Percentiles rank a stretch among this genome's conserved stretches.
These are phyloP conservation scores for Oophaga sylvatica DNA, from an alignment of 2,797 vertebrate species.

Conservation along the genomic window DNA sequence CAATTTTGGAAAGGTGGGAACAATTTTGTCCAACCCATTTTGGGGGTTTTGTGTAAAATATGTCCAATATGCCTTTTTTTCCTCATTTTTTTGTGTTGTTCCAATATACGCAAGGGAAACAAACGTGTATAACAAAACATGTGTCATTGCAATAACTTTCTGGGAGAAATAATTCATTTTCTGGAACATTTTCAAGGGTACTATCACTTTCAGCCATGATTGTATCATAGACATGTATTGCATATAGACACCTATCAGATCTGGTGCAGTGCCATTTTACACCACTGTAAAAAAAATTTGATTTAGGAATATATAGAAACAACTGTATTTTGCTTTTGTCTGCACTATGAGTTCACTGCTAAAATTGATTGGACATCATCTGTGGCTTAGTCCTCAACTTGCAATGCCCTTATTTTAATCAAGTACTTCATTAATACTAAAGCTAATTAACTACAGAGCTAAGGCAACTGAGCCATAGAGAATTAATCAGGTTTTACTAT, in stretches of 20 bases:
- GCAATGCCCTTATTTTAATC: not conserved
- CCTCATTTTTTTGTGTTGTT: too few species aligned
- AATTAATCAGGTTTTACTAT: constrained; percentile 22
- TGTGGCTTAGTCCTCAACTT: not conserved
- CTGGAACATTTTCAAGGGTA: too few species aligned
- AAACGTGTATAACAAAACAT: too few species aligned
- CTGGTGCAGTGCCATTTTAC: not conserved
- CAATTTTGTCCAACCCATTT: too few species aligned
- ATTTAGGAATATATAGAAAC: not conserved
- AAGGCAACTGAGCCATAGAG: not conserved
- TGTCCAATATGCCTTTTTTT: too few species aligned
- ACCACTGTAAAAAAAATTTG: not conserved
- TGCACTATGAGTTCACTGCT: not conserved
- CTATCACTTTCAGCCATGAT: too few species aligned
- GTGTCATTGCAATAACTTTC: too few species aligned
- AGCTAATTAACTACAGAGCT: not conserved
- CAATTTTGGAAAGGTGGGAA: too few species aligned
- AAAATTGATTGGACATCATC: not conserved
- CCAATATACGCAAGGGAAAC: too few species aligned
- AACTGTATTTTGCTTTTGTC: not conserved
- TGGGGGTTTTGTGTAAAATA: too few species aligned
- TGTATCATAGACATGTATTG: too few species aligned
- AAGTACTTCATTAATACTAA: constrained; percentile 13
- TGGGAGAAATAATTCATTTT: too few species aligned
- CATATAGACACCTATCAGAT: not conserved